phyloP scores from a whole-genome alignment of 1,140 invertebrate species.

The Cyphomyrmex costatus region DNA sequence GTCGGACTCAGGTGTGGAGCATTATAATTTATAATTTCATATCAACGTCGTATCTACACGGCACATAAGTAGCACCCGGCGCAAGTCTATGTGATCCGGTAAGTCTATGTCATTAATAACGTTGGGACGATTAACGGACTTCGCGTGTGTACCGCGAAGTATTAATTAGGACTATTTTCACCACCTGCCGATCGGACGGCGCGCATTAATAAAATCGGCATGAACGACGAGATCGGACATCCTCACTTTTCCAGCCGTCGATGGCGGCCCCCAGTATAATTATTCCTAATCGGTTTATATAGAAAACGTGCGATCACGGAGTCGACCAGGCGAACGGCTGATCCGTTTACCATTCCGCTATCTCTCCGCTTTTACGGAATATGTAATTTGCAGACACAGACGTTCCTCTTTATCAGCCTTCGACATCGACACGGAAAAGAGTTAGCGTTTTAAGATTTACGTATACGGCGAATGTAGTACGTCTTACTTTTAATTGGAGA shows the following conservation, averaged over 20 bases:
- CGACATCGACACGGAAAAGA: background rate
- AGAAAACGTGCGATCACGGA: constrained; percentile 67
- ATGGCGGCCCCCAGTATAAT: constrained; percentile 54
- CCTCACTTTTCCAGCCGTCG: constrained; percentile 62
- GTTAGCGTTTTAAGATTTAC: background rate
- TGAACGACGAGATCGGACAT: constrained; percentile 14
- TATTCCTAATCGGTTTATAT: constrained; percentile 73
- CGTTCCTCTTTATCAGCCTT: background rate
- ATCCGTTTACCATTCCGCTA: constrained; percentile 41
- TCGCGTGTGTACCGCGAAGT: background rate
- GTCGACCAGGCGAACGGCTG: constrained; percentile 38
- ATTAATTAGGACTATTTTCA: constrained; percentile 63
- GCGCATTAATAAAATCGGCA: constrained; percentile 59
- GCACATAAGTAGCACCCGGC: background rate
- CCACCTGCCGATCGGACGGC: constrained; percentile 9
- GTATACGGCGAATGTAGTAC: background rate
- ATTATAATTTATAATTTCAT: constrained; percentile 46
- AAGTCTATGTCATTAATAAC: constrained; percentile 24
- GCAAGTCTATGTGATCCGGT: constrained; percentile 21
- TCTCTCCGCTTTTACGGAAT: constrained; percentile 36
- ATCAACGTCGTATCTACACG: background rate
- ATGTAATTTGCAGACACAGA: constrained; percentile 5
- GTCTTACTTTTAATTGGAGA: background rate
- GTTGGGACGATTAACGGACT: constrained; percentile 20
- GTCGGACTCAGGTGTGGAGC: background rate